These are phyloP conservation scores for Thamnophis sirtalis DNA, from an alignment of 2,113 vertebrate species.

Conservation along the genomic window DNA sequence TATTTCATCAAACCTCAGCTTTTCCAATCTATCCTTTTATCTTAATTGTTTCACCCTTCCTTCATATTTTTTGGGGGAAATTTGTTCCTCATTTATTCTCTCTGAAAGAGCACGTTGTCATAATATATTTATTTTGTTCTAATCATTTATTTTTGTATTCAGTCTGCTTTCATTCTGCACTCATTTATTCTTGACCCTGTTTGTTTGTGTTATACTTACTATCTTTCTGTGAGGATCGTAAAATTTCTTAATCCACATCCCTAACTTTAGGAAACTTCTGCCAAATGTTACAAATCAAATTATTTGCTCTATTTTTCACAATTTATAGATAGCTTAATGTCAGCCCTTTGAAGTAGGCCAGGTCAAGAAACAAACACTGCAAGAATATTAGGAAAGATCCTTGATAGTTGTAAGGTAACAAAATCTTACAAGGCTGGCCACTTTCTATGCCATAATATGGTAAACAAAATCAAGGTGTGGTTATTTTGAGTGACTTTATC, in stretches of 20 bases:
- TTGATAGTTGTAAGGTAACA: neutral
- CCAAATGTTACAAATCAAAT: neutral
- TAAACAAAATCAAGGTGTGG: neutral
- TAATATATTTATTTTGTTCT: neutral
- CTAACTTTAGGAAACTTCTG: neutral
- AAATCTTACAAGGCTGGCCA: neutral
- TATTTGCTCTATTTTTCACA: neutral
- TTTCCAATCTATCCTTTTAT: neutral
- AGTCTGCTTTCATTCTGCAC: neutral
- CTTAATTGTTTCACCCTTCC: neutral
- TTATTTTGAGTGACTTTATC: neutral
- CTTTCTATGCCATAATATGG: neutral
- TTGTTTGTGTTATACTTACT: neutral
- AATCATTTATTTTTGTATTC: neutral
- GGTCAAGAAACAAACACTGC: neutral
- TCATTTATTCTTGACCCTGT: neutral
- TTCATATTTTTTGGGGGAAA: neutral
- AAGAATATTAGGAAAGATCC: neutral
- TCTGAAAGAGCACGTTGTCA: neutral
- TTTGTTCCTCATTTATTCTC: neutral
- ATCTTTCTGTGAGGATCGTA: neutral
- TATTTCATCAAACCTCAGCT: neutral
- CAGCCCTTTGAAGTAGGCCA: neutral
- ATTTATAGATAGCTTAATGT: neutral
- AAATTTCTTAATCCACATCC: neutral